Base-by-base conservation (phyloP, 2,797 vertebrate genomes). In the Babyrousa celebensis region DNA sequence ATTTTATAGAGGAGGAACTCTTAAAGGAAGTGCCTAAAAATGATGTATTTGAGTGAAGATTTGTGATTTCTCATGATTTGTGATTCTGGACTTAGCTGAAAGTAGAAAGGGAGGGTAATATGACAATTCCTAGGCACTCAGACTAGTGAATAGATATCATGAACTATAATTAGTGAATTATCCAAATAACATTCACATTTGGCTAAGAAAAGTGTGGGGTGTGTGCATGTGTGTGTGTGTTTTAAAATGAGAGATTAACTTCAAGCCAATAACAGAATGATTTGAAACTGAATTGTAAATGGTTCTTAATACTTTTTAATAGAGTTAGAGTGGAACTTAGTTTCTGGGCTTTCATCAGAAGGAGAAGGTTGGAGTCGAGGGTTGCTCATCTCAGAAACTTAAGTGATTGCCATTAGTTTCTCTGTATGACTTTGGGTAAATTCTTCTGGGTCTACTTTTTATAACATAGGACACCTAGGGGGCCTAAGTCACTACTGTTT, bases 11-110 rank as follows among this genome's bases (percentile, higher is more conserved):
- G 67, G 82, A 62, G 32, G 65, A 56, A 56, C 70, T 91, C 52
- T 94, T 91, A 70, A 88, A 92, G n/a, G n/a, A 95, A 4, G 23
- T 85, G 0, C 11, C 62, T 96, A 71, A 74, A 74, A 54, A 36
- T 95, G n/a, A 21, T 74, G 0, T 62, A 84, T 86, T 94, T 94
- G 32, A 96, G 68, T 70, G 52, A 96, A 91, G 32, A 91, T 91
- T 94, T 92, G 62, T 75, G 60, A 78, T 16, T 63, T 89, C 40
- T 65, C 62, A 54, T 93, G 43, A 88, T 63, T 96, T 83, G 70
- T 96, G 77, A 48, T 48, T 48, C 43, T 48, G 43, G 43, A 48
- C 6, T 48, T 48, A 48, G 43, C 43, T 48, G 6, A 20, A 78
- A 40, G 15, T 56, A 89, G 58, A 72, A 96, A 77, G 27, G 60